Conservation (phyloP, 30 jellyfish, hydroid and myxozoan genomes). For the Hydra vulgaris region DNA sequence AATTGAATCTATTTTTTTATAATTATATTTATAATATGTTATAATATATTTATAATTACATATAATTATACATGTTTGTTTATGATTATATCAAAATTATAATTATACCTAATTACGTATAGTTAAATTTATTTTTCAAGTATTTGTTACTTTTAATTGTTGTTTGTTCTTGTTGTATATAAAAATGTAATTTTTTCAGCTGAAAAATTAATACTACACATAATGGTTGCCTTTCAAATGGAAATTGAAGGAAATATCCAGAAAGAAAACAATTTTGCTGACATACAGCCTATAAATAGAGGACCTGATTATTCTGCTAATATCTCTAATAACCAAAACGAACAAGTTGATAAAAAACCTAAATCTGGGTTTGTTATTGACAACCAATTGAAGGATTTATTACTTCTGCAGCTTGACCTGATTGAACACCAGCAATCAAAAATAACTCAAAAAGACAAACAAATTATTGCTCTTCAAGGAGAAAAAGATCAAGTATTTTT, state of each 20-base stretch:
- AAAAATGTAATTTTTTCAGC: too few species aligned
- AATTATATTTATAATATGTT: too few species aligned
- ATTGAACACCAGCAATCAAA: conserved; percentile 21
- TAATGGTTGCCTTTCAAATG: background rate
- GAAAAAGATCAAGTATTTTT: conserved; percentile 14
- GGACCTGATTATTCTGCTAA: background rate
- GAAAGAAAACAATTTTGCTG: background rate
- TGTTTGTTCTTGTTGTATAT: too few species aligned
- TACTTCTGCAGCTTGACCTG: conserved; percentile 15
- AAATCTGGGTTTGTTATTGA: background rate
- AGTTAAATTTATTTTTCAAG: too few species aligned
- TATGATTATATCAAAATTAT: too few species aligned
- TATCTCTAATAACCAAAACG: background rate
- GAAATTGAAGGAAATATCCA: background rate
- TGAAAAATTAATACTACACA: too few species aligned
- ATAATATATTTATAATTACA: too few species aligned
- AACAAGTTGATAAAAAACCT: background rate
- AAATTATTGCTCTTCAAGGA: conserved; percentile 6
- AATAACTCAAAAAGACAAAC: conserved; percentile 21
- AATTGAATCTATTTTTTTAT: too few species aligned
- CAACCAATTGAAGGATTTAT: conserved; percentile 8
- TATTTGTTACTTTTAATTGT: too few species aligned
- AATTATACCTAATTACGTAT: too few species aligned
- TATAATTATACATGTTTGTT: too few species aligned
- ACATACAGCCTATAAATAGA: too few species aligned